phyloP scores from a whole-genome alignment of 2,797 vertebrate genomes.

The Syngnathus acus region DNA sequence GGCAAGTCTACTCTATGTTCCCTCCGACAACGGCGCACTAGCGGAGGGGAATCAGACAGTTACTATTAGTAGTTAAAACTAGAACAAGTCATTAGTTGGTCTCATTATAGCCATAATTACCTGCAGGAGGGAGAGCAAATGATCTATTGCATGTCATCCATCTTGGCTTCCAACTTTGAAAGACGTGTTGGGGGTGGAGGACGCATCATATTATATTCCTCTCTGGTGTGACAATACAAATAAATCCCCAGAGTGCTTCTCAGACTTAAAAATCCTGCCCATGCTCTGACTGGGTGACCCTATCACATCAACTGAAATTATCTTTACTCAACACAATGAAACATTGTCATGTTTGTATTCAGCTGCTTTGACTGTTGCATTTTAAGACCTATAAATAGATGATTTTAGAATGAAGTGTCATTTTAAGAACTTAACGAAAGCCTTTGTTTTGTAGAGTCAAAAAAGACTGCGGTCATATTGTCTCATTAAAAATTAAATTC shows the following conservation, averaged over 20 bases:
- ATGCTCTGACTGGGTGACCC: background rate
- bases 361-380: background rate
- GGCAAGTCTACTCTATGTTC: too few relatives aligned
- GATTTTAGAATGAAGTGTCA: background rate
- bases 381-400: background rate
- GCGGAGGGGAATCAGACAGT: slow-evolving; percentile 26
- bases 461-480: background rate
- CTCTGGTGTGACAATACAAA: background rate
- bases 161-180: slow-evolving; percentile 30
- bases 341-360: background rate
- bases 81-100: slow-evolving; percentile 53
- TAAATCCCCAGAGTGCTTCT: background rate
- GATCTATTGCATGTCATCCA: slow-evolving; percentile 42
- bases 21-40: background rate
- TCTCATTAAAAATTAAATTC: too few relatives aligned
- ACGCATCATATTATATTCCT: background rate
- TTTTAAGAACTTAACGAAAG: background rate
- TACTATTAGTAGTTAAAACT: slow-evolving; percentile 40
- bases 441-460: background rate
- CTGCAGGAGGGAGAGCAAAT: slow-evolving; percentile 32
- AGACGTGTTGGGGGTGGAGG: slow-evolving; percentile 17
- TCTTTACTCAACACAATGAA: background rate
- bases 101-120: slow-evolving; percentile 59
- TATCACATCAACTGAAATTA: too few relatives aligned
- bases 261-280: background rate